A percentile compares a stretch with the other conserved stretches of the same genome.
Evolutionary conservation across 2,888 invertebrate species (phyloP).

Genomic region (Drosophila borealis): DNA sequence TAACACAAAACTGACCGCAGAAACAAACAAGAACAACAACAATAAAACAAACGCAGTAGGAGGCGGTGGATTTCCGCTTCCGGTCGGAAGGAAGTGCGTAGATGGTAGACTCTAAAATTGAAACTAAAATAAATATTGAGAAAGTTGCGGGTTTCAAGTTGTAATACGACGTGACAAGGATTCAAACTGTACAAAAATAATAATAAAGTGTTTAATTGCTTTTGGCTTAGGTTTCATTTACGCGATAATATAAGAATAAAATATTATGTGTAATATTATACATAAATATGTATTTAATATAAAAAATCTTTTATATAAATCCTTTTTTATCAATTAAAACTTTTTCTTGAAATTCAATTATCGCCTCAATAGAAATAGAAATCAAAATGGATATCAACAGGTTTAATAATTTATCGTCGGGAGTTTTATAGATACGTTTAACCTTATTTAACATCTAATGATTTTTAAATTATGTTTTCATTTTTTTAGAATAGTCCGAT

Average conservation of each 20-base stretch:
- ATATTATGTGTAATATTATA: not conserved
- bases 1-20: constrained; percentile 61
- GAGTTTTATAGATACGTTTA: no score
- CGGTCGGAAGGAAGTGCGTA: constrained; percentile 37
- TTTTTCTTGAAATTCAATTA: no score
- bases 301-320: no score
- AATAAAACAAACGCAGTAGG: constrained; percentile 50
- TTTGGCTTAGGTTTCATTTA: constrained; percentile 5
- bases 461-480: no score
- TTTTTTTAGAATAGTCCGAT: no score
- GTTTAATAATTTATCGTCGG: no score
- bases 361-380: no score
- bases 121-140: constrained; percentile 48
- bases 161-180: not conserved
- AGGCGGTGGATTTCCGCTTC: constrained; percentile 11
- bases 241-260: not conserved
- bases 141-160: constrained; percentile 13
- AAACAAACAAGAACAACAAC: constrained; percentile 43
- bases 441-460: no score
- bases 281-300: no score
- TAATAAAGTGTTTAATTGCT: constrained; percentile 16
- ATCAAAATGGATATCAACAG: no score
- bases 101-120: constrained; percentile 30
- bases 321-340: no score
- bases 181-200: not conserved